Base-by-base conservation (phyloP, 1,140 invertebrate genomes). In the Trichomalopsis sarcophagae region DNA sequence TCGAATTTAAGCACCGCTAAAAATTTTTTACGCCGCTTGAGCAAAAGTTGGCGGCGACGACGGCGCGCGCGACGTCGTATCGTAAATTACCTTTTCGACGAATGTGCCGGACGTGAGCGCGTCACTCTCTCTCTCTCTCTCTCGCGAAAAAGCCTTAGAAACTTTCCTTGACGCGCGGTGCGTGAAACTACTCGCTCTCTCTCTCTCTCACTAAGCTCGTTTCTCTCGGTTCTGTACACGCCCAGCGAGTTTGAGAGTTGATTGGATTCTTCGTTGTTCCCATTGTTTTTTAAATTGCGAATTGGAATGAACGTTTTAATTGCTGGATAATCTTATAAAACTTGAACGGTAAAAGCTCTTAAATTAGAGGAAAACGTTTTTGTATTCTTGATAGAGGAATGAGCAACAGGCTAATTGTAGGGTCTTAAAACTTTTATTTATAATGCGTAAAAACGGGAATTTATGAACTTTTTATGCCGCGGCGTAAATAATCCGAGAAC, bases 21-120 rank as follows among this genome's bases (percentile, higher is more conserved):
- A 62, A 62, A 76, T 76, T 62, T 82, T 82, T 62, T 75, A 66
- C 9, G 21, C 33, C 30, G 55, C 55, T n/a, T 1, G 62, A 40
- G 23, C 23, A 83, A 83, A 21, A 83, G n/a, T 83, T 83, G 74
- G 81, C 81, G 73, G 50, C 36, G 55, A 47, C 21, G 17, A 27
- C 40, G 40, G 6, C 40, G 33, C 33, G 33, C 5, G 36, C 4
- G 40, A n/a, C 17, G 21, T 47, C 55, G 44, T 55, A 69, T 75
- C 47, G 71, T 82, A 74, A 82, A 82, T 75, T 82, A 82, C 27
- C 27, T 75, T 74, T 69, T 47, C 33, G 74, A 77, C 36, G 81
- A 77, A 77, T 77, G n/a, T 83, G 30, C 81, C 74, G 74, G 55
- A 83, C 74, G 55, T 73, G 17, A 36, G 13, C 50, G 80, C 73